Evolutionary conservation across 2,888 invertebrate species (phyloP), one percentile per base, ranked within the genome.

Genomic region (Xestia c-nigrum): DNA sequence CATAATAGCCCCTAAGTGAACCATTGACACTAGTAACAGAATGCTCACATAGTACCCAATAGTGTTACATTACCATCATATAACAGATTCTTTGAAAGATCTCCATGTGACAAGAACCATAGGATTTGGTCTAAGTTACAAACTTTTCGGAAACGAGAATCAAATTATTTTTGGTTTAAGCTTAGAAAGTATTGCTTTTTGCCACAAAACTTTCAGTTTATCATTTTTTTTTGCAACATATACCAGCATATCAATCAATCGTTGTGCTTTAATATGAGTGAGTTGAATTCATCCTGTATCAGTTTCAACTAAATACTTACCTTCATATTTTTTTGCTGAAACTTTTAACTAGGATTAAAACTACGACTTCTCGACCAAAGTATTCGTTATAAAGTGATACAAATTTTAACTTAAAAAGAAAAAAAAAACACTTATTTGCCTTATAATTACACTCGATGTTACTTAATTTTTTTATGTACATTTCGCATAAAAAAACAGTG

Each of bases 21-120:
- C 73, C 76, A 75, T 85, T 87, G 74, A 86, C 85, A 70, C 73
- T 50, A 74, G 52, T 24, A 46, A 66, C 68, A 81, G 21, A 81
- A 81, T 74, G 52, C 70, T 40, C 77, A 80, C 76, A 86, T 84
- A 74, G 70, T 73, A 64, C 46, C 79, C 79, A 86, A 81, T 80
- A 72, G 78, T 75, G 77, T 72, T 5, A 72, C 46, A 61, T 70
- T 65, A 59, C 73, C 67, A 76, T 84, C 84, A 84, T 85, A 89
- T 79, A 76, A 80, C 84, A 72, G 81, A 89, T 86, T 88, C 84
- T 76, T 85, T 87, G 71, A 74, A 66, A 71, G 55, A 73, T 24
- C 59, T 81, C 50, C 63, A 46, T 64, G 80, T 75, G 66, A 78
- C 71, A 76, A 24, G 66, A 63, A 47, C 73, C 65, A 40, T 73